Evolutionary conservation across 2,113 vertebrate genomes (phyloP).

Genomic region (Mohoua ochrocephala): DNA sequence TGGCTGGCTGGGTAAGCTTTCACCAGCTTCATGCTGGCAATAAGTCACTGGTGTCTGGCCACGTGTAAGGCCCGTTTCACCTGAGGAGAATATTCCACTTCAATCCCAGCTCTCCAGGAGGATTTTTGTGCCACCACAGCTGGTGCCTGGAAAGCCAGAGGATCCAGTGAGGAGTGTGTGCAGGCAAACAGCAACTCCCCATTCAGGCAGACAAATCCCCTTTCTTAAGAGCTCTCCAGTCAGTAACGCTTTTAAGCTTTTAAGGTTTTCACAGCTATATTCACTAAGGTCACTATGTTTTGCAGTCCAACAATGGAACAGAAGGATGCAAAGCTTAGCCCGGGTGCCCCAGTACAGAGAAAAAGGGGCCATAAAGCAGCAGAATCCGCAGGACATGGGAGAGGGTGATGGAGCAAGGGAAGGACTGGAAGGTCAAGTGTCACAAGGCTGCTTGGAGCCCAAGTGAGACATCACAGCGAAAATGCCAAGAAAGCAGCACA

Average conservation of each 20-base stretch:
- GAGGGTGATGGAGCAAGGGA: background rate
- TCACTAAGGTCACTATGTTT: background rate
- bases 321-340: background rate
- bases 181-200: background rate
- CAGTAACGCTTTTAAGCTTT: background rate
- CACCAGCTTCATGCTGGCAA: background rate
- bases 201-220: background rate
- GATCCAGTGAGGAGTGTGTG: background rate
- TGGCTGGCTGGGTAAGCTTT: background rate
- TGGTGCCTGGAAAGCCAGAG: background rate
- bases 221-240: background rate
- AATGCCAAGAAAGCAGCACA: background rate
- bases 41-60: background rate
- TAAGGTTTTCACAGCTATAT: background rate
- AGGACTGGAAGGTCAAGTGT: background rate
- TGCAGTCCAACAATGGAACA: background rate
- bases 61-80: rapidly evolving
- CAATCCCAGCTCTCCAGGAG: background rate
- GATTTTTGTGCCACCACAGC: background rate
- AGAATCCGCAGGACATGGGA: background rate
- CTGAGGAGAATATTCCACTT: background rate
- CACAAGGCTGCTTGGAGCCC: background rate
- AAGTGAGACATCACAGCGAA: rapidly evolving
- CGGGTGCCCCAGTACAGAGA: background rate
- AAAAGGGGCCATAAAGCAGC: background rate